Evolutionary conservation across 2,797 vertebrate species (phyloP).

Genomic region (Karalla daura): DNA sequence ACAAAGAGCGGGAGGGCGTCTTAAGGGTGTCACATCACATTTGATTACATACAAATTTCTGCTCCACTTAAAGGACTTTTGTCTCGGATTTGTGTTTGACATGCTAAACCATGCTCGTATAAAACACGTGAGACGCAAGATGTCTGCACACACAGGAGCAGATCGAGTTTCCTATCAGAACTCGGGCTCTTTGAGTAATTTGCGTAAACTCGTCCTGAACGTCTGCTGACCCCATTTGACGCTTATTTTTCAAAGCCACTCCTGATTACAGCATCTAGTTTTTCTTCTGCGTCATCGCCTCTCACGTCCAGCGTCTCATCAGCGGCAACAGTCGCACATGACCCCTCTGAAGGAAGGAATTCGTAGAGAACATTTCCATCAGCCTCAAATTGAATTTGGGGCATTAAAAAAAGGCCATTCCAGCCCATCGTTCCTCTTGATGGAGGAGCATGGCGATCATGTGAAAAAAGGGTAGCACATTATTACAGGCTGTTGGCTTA

Average conservation of each 20-base stretch:
- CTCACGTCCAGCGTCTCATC: background rate
- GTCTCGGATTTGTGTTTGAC: background rate
- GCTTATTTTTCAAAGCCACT: background rate
- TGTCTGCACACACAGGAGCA: too few species aligned
- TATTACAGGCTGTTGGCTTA: conserved; percentile 81
- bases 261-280: background rate
- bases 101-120: background rate
- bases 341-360: conserved; percentile 33
- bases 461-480: conserved; percentile 78
- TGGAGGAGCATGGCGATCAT: conserved; percentile 72
- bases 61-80: background rate
- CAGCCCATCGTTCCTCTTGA: conserved; percentile 60
- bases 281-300: background rate
- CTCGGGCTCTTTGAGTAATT: too few species aligned
- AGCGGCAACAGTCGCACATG: conserved; percentile 30
- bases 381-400: conserved; percentile 64
- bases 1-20: conserved; percentile 5
- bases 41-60: background rate
- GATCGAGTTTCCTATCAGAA: too few species aligned
- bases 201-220: background rate
- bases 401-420: conserved; percentile 33
- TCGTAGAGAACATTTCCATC: conserved; percentile 50
- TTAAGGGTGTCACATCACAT: background rate
- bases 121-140: too few species aligned
- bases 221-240: background rate